Base-by-base conservation (phyloP, 2,113 vertebrate species). In the Tragelaphus scriptus region DNA sequence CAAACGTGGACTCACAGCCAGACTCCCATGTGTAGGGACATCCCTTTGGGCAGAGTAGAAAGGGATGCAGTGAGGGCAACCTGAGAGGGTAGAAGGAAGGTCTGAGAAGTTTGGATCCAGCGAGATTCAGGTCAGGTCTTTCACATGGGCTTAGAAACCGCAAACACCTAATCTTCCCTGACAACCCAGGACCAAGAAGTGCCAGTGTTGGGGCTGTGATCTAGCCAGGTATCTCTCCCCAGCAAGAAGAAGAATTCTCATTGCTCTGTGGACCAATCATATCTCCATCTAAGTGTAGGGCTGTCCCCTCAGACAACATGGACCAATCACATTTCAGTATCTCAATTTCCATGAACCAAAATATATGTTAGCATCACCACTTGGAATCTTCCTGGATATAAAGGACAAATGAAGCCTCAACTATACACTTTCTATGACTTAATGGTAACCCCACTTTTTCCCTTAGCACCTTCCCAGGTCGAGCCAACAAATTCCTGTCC, bases 231-330 rank as follows among this genome's bases (percentile, higher is more conserved):
- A 3, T 77, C 85, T 75, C 23, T 68, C 10, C 49, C 30, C 12
- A 88, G 51, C 28, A 90, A 94, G 40, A 92, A 17, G 55, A 98
- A 91, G 32, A 86, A 88, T 26, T 90, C 86, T 71, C 81, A 53
- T 59, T 65, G 51, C 55, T 94, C 51, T 93, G 65, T 77, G 94
- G 94, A 40, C 14, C 51, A 93, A 82, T 47, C 53, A 23, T 58
- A 55, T 55, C 8, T 89, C 94, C 25, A 30, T 28, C 51, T 89
- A 51, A 85, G 44, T 56, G 94, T 79, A 90, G 77, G 96, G 81
- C 12, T 86, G 55, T 71, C 90, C 91, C 53, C 85, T 94, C 59
- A 58, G 81, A 79, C n/a, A 90, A 85, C 30, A 94, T 2, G 26
- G 59, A 30, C 81, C 85, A 81, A 56, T 80, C 32, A 55, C 17